phyloP scores from a whole-genome alignment of 2,888 invertebrate genomes.

The Hirtodrosophila duncani region DNA sequence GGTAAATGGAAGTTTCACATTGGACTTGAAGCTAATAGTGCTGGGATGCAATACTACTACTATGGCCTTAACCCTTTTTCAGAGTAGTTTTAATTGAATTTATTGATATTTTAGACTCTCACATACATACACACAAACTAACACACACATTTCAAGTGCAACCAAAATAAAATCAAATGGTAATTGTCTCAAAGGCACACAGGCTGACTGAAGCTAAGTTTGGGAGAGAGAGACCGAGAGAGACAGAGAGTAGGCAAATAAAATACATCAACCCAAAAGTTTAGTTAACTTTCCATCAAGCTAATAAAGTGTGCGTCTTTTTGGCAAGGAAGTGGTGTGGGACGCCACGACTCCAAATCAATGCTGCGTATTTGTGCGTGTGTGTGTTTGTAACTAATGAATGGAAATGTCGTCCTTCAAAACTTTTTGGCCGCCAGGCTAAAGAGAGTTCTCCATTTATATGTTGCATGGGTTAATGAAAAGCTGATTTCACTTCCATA shows the following conservation, averaged over 20 bases:
- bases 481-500: slow-evolving; percentile 47
- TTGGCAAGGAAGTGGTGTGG: slow-evolving; percentile 35
- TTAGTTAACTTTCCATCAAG: slow-evolving; percentile 57
- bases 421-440: slow-evolving; percentile 51
- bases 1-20: slow-evolving; percentile 21
- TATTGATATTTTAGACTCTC: slow-evolving; percentile 31
- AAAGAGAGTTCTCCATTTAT: slow-evolving; percentile 6
- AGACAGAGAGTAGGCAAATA: slow-evolving; percentile 17
- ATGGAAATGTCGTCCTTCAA: slow-evolving; percentile 60
- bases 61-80: slow-evolving; percentile 32
- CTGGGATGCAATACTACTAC: slow-evolving; percentile 23
- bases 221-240: too few species aligned
- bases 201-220: background rate
- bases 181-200: slow-evolving; percentile 3
- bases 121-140: background rate
- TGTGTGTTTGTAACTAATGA: slow-evolving; percentile 53
- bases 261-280: slow-evolving; percentile 50
- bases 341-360: slow-evolving; percentile 51
- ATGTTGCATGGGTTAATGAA: slow-evolving; percentile 57
- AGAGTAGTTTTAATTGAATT: slow-evolving; percentile 48
- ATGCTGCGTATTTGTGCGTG: slow-evolving; percentile 28
- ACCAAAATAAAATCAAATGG: slow-evolving; percentile 19
- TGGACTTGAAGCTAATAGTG: slow-evolving; percentile 11
- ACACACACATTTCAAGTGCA: slow-evolving; percentile 23
- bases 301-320: slow-evolving; percentile 59